These are phyloP conservation scores for Calliopum simillimum DNA, from an alignment of 2,888 invertebrate species.

Conservation along the genomic window DNA sequence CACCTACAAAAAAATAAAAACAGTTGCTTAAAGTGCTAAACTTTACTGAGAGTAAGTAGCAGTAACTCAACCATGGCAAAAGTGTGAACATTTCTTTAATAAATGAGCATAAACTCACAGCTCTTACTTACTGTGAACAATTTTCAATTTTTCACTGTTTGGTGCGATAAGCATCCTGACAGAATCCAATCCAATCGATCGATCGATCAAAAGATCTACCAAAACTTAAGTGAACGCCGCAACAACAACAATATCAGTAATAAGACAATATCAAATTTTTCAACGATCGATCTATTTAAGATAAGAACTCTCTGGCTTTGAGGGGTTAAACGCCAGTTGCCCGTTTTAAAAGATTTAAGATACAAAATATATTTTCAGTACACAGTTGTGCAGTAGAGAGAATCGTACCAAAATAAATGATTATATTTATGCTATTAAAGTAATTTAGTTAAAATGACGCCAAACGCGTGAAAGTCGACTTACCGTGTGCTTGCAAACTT, in stretches of 20 bases:
- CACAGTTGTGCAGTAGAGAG: background rate
- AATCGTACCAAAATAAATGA: constrained; percentile 52
- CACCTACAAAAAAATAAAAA: no score
- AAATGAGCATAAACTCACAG: constrained; percentile 18
- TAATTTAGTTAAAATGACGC: constrained; percentile 61
- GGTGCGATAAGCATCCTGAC: background rate
- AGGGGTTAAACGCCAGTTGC: constrained; percentile 15
- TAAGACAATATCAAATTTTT: background rate
- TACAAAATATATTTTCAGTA: background rate
- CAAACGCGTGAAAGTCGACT: constrained; percentile 41
- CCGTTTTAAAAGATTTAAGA: background rate
- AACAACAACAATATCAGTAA: background rate
- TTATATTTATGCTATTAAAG: constrained; percentile 65
- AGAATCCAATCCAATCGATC: constrained; percentile 8
- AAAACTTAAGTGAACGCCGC: background rate
- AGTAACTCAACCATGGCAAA: constrained; percentile 24
- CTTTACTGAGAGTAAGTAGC: background rate
- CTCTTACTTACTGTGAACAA: constrained; percentile 26
- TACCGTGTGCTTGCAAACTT: background rate
- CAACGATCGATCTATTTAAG: constrained; percentile 1
- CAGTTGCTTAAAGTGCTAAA: no score
- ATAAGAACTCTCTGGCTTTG: background rate
- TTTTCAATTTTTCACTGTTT: constrained; percentile 39
- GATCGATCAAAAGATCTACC: constrained; percentile 20
- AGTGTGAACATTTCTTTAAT: constrained; percentile 41